Percentiles rank a stretch among this genome's conserved stretches.
These are phyloP conservation scores for Corythornis madagascariensis DNA, from an alignment of 2,113 vertebrate species.

Conservation along the genomic window DNA sequence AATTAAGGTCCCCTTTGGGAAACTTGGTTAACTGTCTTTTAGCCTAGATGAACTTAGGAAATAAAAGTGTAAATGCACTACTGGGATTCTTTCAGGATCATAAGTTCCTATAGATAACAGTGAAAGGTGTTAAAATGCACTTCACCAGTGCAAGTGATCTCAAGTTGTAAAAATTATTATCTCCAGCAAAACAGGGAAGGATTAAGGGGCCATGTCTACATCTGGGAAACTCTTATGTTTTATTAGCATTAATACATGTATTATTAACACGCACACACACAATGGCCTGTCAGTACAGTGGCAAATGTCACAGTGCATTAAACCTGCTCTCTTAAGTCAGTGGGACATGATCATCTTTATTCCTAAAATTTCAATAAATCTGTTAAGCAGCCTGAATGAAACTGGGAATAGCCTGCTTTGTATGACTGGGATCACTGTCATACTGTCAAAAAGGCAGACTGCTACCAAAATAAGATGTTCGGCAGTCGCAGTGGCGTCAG, in stretches of 20 bases:
- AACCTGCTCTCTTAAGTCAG: not conserved
- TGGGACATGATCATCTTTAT: not conserved
- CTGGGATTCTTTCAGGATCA: constrained; percentile 60
- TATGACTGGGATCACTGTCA: not conserved
- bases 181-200: constrained; percentile 51
- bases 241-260: constrained; percentile 22
- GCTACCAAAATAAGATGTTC: not conserved
- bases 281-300: not conserved
- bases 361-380: not conserved
- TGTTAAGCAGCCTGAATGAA: not conserved
- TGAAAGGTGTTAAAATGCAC: constrained; percentile 57
- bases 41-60: constrained; percentile 70
- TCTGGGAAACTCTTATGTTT: not conserved
- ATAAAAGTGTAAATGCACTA: constrained; percentile 70
- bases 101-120: constrained; percentile 39
- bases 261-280: not conserved
- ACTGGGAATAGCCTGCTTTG: not conserved
- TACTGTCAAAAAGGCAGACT: not conserved
- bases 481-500: not conserved
- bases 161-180: constrained; percentile 73
- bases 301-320: not conserved
- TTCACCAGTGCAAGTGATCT: constrained; percentile 55
- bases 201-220: constrained; percentile 38
- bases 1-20: not conserved
- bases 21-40: constrained; percentile 65